Conservation (phyloP, 2,797 vertebrate species). For the Alfaro cultratus region DNA sequence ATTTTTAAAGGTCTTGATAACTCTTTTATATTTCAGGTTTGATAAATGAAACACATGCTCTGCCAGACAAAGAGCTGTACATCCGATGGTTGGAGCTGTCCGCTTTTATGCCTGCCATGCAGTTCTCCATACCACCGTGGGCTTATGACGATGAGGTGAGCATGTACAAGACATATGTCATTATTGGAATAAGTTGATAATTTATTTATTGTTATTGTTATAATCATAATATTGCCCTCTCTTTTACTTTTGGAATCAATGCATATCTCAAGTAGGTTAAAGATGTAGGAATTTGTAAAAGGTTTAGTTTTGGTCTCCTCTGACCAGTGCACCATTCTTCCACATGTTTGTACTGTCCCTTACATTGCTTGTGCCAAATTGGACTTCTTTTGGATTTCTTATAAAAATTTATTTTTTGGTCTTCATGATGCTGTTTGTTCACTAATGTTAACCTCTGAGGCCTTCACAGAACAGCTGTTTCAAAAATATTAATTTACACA, state of each 20-base stretch:
- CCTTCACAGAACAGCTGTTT: not conserved
- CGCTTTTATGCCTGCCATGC: conserved; percentile 95
- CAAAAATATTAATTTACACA: not conserved
- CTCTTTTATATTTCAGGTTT: conserved; percentile 34
- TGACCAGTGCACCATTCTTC: not conserved
- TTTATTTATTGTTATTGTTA: not conserved
- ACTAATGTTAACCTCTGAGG: not conserved
- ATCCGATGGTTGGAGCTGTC: conserved; percentile 95
- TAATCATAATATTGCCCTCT: not conserved
- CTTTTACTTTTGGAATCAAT: not conserved
- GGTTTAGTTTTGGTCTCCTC: not conserved
- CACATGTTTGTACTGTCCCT: not conserved
- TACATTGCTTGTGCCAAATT: not conserved
- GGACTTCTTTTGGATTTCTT: not conserved
- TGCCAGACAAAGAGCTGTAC: conserved; percentile 91
- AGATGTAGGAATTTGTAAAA: not conserved
- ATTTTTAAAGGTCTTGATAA: conserved; percentile 16
- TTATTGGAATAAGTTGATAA: not conserved
- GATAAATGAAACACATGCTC: conserved; percentile 42
- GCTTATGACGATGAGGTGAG: conserved; percentile 85
- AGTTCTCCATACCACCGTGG: conserved; percentile 96
- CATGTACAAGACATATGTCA: not conserved
- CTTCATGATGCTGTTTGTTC: not conserved
- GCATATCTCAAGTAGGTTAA: not conserved
- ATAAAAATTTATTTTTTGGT: not conserved